phyloP scores from a whole-genome alignment of 2,113 vertebrate genomes.

The Corythoichthys haematopterus region DNA sequence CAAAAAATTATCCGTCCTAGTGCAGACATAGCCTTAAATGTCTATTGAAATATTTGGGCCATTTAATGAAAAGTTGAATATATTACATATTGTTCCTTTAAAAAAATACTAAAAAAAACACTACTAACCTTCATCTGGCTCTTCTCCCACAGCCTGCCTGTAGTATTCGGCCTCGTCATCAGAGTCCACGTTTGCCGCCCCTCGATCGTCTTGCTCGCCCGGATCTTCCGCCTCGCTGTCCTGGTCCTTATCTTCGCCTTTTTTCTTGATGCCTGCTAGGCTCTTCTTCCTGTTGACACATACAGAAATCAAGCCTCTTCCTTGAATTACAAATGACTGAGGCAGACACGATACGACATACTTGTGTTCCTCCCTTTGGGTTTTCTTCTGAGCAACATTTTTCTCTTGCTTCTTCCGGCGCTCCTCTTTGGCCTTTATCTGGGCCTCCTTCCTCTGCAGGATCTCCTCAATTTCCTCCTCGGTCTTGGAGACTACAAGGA shows the following conservation, averaged over 20 bases:
- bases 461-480: slow-evolving; percentile 79
- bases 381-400: slow-evolving; percentile 74
- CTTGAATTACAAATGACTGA: neutral
- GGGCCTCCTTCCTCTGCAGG: slow-evolving; percentile 74
- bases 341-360: slow-evolving; percentile 34
- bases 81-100: no score
- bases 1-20: no score
- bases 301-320: neutral
- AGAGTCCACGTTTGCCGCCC: slow-evolving; percentile 52
- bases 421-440: slow-evolving; percentile 69
- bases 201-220: slow-evolving; percentile 58
- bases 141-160: slow-evolving; percentile 82
- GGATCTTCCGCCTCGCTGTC: slow-evolving; percentile 84
- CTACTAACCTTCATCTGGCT: slow-evolving; percentile 81
- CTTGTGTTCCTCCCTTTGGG: slow-evolving; percentile 73
- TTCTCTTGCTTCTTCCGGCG: slow-evolving; percentile 76
- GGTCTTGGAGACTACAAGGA: slow-evolving; percentile 74
- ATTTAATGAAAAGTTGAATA: no score
- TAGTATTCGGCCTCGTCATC: slow-evolving; percentile 87
- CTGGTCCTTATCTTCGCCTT: slow-evolving; percentile 10
- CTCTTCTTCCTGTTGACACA: slow-evolving; percentile 74
- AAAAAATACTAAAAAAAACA: no score
- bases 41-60: no score
- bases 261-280: slow-evolving; percentile 79
- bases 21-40: no score